phyloP scores from a whole-genome alignment of 2,113 vertebrate genomes.

The Cromileptes altivelis region DNA sequence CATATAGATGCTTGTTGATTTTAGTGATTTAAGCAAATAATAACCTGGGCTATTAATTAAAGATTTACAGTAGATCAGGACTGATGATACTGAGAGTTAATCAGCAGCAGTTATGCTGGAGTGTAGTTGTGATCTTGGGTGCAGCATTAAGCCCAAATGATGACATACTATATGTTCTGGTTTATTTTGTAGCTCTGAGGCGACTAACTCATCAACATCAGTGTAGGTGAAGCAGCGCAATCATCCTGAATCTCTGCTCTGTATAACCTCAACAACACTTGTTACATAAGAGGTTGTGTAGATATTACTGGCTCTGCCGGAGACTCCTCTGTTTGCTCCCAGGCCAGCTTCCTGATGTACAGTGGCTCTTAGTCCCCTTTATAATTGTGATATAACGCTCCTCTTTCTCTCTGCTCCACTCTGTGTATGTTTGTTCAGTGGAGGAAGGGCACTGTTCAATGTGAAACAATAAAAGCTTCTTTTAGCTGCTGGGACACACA shows the following conservation, averaged over 20 bases:
- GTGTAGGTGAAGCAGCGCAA: background rate
- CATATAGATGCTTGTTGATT: too few species aligned
- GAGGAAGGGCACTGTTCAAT: conserved; percentile 29
- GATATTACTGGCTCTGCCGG: conserved; percentile 35
- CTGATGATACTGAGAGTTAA: background rate
- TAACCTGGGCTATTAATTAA: too few species aligned
- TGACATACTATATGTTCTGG: background rate
- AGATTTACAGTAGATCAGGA: background rate
- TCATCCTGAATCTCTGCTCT: conserved; percentile 3
- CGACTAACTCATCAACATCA: background rate
- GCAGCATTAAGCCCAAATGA: background rate
- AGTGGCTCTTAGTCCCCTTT: conserved; percentile 21
- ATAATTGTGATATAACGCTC: conserved; percentile 37
- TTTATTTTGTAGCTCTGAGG: background rate
- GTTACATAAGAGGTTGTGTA: conserved; percentile 58
- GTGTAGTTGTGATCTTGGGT: background rate
- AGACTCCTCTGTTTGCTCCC: conserved; percentile 32
- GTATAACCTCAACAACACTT: conserved; percentile 21
- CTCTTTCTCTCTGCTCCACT: conserved; percentile 12
- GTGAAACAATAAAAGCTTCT: conserved; percentile 50
- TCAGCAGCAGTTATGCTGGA: background rate
- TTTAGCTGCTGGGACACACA: conserved; percentile 34
- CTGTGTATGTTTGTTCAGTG: conserved; percentile 35
- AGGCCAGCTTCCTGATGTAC: conserved; percentile 2
- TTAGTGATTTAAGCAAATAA: too few species aligned